Base-by-base conservation (phyloP, 2,888 invertebrate genomes). In the Autographa gamma region DNA sequence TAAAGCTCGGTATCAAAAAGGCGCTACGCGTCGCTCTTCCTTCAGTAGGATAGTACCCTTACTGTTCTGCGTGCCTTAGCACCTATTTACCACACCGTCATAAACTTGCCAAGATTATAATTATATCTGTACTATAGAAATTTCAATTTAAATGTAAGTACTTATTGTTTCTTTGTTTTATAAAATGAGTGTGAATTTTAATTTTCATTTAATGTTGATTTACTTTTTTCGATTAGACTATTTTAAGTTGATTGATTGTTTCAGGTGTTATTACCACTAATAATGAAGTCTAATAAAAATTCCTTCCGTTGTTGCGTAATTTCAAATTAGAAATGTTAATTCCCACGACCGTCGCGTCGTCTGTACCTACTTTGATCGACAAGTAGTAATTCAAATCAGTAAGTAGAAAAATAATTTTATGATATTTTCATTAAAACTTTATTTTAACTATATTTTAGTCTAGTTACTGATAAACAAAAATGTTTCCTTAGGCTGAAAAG, bases 181-280 rank as follows among this genome's bases (percentile, higher is more conserved):
- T 52, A 31, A 52, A 68, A 68, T 75, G 59, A 66, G 54, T 61
- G 54, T 74, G 60, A 77, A 71, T 78, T 56, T 54, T 43, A 63
- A 73, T 69, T 69, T 73, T 64, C 52, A 14, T 73, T 73, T 65
- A 73, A 74, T 73, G 74, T 69, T 75, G 19, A 79, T 71, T 77
- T 58, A 64, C 16, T 79, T 79, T 71, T 71, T 31, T 56, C 54
- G 19, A 66, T 9, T 66, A 63, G 43, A 16, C 41, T 62, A 19
- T 68, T 32, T 32, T 65, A 48, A 68, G 25, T 66, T 43, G 66
- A 68, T 74, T 60, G 63, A 31, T 32, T 64, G 34, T 60, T 71
- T 66, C 59, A 43, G 60, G 63, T 79, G 34, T 71, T 65, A 77
- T 77, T 41, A 70, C 60, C 74, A 54, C 78, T 52, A 41, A 64